These are phyloP conservation scores for Manis javanica DNA, from an alignment of 2,797 vertebrate genomes.

Conservation along the genomic window DNA sequence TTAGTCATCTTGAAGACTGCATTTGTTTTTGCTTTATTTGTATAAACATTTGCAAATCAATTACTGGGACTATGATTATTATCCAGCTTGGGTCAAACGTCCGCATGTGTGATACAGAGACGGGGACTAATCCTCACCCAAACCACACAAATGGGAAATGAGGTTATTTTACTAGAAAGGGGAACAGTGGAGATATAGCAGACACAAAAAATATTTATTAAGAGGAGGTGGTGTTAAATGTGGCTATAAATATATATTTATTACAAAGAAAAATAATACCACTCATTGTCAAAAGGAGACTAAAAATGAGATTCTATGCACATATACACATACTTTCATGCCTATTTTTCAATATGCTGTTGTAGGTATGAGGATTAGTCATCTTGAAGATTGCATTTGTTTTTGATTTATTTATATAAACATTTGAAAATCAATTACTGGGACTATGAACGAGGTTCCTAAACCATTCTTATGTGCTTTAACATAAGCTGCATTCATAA, in stretches of 20 bases:
- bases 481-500: not conserved
- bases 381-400: too few species aligned
- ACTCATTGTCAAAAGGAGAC: not conserved
- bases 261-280: not conserved
- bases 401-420: too few species aligned
- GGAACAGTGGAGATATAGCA: not conserved
- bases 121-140: not conserved
- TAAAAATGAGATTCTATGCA: not conserved
- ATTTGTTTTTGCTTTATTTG: slow-evolving; percentile 16
- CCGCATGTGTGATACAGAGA: not conserved
- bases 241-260: not conserved
- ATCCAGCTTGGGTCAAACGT: not conserved
- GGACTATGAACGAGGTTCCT: not conserved
- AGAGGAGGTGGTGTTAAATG: not conserved
- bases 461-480: not conserved
- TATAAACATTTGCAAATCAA: not conserved
- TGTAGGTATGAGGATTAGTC: not conserved
- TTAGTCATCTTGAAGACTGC: not conserved
- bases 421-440: too few species aligned
- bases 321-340: not conserved
- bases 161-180: not conserved
- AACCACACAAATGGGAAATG: not conserved
- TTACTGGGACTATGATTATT: not conserved
- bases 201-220: not conserved
- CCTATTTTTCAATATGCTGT: not conserved